These are phyloP conservation scores for Planococcus citri DNA, from an alignment of 1,140 invertebrate species.

Conservation along the genomic window DNA sequence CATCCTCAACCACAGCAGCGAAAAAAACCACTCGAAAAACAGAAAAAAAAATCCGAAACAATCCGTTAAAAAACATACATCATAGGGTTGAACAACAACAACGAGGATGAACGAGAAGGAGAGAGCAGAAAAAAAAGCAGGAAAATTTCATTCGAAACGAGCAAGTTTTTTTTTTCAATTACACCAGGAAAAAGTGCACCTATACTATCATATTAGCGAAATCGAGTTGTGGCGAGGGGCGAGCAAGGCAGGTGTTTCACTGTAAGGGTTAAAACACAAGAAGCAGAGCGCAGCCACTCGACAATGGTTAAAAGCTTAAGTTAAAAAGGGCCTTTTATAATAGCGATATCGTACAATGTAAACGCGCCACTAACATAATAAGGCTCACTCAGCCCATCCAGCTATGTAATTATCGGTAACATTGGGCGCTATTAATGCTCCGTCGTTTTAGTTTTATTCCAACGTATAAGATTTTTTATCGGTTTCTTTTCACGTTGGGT, in stretches of 20 bases:
- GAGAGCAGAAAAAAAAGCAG: no score
- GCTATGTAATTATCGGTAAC: background rate
- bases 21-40: no score
- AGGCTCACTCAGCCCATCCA: background rate
- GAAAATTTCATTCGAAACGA: no score
- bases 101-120: no score
- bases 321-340: background rate
- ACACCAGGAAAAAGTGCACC: background rate
- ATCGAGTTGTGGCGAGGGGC: background rate
- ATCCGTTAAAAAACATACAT: no score
- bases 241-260: background rate
- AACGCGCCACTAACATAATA: constrained; percentile 2
- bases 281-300: background rate
- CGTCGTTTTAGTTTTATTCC: no score
- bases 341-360: constrained; percentile 2
- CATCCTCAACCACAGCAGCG: no score
- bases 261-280: background rate
- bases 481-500: background rate
- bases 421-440: background rate
- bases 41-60: no score
- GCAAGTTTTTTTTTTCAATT: no score
- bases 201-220: background rate
- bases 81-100: no score
- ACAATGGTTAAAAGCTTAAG: constrained; percentile 5
- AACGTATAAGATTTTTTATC: no score